Conservation (phyloP, 2,797 vertebrate species). For the Euphonia xanthogaster region DNA sequence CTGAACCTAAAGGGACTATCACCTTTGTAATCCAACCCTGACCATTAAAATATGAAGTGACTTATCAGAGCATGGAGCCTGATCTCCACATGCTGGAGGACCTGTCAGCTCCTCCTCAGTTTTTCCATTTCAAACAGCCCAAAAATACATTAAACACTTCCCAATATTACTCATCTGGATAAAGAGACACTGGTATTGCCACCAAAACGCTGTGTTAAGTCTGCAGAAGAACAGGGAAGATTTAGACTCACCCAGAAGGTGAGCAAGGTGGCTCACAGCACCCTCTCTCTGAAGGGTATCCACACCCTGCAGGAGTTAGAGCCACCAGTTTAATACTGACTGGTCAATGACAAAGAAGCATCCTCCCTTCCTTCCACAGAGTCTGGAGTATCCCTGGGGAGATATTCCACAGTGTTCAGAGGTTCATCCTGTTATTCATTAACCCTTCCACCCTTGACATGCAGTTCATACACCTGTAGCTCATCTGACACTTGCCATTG, state of each 20-base stretch:
- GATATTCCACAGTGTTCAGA: not conserved
- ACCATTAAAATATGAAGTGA: not conserved
- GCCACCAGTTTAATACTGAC: not conserved
- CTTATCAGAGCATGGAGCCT: not conserved
- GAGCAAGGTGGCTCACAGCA: not conserved
- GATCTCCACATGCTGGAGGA: not conserved
- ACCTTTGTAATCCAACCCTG: not conserved
- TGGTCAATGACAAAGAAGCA: rapidly evolving
- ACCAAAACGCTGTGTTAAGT: not conserved
- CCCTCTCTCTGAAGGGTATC: not conserved
- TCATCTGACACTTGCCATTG: not conserved
- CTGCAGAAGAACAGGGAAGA: not conserved
- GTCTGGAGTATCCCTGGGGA: not conserved
- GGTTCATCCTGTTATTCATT: constrained; percentile 33
- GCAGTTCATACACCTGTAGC: not conserved
- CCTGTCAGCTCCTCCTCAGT: not conserved
- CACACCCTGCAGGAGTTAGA: not conserved
- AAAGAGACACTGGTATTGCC: not conserved
- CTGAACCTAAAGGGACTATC: not conserved
- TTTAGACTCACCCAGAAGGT: not conserved
- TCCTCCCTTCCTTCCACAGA: not conserved
- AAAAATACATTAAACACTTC: not conserved
- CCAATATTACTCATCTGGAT: not conserved
- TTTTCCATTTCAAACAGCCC: not conserved
- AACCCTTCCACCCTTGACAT: constrained; percentile 36